A percentile compares a stretch with the other conserved stretches of the same genome.
Conservation (phyloP, 2,888 invertebrate species). For the Quadriops clusia region DNA sequence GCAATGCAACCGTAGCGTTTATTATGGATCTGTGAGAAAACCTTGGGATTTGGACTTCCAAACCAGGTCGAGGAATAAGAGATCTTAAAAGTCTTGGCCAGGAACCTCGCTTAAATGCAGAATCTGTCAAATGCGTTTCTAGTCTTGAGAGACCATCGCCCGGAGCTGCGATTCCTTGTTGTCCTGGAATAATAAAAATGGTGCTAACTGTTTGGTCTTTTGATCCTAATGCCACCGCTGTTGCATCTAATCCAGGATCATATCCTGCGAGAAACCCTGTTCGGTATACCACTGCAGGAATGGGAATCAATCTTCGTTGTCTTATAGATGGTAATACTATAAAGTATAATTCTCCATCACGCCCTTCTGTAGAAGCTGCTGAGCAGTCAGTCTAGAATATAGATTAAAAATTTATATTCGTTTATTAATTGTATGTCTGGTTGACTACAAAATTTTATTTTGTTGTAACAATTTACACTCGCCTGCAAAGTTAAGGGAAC, state of each 20-base stretch:
- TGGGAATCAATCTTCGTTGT: slow-evolving; percentile 67
- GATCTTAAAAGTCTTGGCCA: slow-evolving; percentile 66
- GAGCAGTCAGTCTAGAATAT: slow-evolving; percentile 77
- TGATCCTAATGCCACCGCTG: slow-evolving; percentile 65
- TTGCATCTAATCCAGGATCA: slow-evolving; percentile 73
- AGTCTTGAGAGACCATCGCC: slow-evolving; percentile 66
- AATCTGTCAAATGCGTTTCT: slow-evolving; percentile 56
- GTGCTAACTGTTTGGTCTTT: slow-evolving; percentile 62
- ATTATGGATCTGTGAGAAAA: slow-evolving; percentile 74
- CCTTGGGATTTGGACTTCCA: slow-evolving; percentile 74
- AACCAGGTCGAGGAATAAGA: slow-evolving; percentile 59
- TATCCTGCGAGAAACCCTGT: slow-evolving; percentile 72
- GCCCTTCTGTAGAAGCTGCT: slow-evolving; percentile 57
- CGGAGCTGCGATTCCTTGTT: slow-evolving; percentile 68
- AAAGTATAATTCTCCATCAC: slow-evolving; percentile 80
- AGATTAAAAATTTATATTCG: too few relatives aligned
- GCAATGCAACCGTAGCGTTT: slow-evolving; percentile 66
- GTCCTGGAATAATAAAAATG: slow-evolving; percentile 74
- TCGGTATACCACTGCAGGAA: slow-evolving; percentile 71
- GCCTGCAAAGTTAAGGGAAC: too few relatives aligned
- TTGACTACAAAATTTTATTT: too few relatives aligned
- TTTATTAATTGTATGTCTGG: too few relatives aligned
- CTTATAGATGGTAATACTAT: slow-evolving; percentile 70
- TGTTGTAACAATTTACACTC: too few relatives aligned
- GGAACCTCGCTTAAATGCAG: slow-evolving; percentile 52